Percentiles rank a stretch among this genome's conserved stretches.
Conservation (phyloP, 2,113 vertebrate species). For the Heterochromis multidens region DNA sequence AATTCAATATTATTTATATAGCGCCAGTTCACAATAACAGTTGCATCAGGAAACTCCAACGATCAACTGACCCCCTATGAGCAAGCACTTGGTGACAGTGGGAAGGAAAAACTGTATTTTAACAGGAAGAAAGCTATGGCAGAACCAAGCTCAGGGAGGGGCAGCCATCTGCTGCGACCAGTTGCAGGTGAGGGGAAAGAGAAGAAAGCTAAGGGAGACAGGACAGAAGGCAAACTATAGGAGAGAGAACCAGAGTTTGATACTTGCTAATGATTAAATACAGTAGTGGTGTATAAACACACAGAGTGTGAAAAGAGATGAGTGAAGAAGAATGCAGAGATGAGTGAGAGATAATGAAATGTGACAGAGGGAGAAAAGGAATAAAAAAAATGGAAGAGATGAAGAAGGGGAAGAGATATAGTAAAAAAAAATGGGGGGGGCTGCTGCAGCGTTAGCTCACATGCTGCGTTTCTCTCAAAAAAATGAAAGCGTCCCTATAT, state of each 20-base stretch:
- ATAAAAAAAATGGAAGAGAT: background rate
- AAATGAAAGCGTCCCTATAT: background rate
- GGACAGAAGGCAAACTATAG: background rate
- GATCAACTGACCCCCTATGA: background rate
- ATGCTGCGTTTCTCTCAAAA: no score
- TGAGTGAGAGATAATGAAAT: background rate
- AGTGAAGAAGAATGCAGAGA: background rate
- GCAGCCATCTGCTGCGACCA: background rate
- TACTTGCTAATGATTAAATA: background rate
- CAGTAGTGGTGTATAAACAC: background rate
- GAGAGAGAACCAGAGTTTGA: background rate
- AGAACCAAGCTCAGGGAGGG: background rate
- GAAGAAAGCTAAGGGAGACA: background rate
- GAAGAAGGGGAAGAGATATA: background rate
- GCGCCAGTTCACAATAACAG: background rate
- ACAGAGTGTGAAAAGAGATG: background rate
- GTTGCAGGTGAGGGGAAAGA: background rate
- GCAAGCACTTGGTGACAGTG: background rate
- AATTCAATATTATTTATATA: background rate
- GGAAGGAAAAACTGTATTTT: background rate
- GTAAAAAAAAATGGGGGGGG: background rate
- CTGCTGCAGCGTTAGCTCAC: background rate
- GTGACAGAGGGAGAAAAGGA: background rate
- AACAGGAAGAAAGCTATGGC: background rate
- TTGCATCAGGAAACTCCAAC: background rate